Evolutionary conservation across 2,888 invertebrate species (phyloP).

Genomic region (Petrophora chlorosata): DNA sequence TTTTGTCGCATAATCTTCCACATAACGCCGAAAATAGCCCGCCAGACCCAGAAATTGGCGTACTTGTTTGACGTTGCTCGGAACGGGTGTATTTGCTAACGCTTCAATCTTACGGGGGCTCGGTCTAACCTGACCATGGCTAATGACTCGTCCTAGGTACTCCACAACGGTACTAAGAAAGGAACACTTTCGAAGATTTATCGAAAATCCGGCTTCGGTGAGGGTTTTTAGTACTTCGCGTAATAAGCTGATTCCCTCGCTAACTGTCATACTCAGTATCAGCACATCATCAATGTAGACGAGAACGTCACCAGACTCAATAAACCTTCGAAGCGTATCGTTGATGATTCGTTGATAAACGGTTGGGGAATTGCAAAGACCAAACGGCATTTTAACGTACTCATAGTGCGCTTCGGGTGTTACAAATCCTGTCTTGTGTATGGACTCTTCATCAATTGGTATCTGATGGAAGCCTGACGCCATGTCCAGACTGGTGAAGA

Average conservation of each 20-base stretch:
- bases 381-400: constrained; percentile 16
- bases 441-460: background rate
- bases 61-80: constrained; percentile 36
- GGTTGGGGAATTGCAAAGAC: constrained; percentile 7
- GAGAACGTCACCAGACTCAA: constrained; percentile 12
- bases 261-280: background rate
- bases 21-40: constrained; percentile 37
- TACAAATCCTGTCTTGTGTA: constrained; percentile 4
- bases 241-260: background rate
- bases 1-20: constrained; percentile 18
- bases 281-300: constrained; percentile 28
- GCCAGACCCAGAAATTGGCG: constrained; percentile 37
- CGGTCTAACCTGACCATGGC: constrained; percentile 38
- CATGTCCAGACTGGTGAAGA: constrained; percentile 6
- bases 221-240: constrained; percentile 1
- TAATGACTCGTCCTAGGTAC: constrained; percentile 35
- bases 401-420: constrained; percentile 7
- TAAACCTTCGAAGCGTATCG: constrained; percentile 1
- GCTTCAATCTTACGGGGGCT: constrained; percentile 36
- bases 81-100: constrained; percentile 26
- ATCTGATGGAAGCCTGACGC: constrained; percentile 12
- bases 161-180: constrained; percentile 33
- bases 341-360: constrained; percentile 31
- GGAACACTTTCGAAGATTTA: constrained; percentile 29
- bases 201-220: constrained; percentile 33